Evolutionary conservation across 2,113 vertebrate genomes (phyloP).

Genomic region (Perognathus longimembris): DNA sequence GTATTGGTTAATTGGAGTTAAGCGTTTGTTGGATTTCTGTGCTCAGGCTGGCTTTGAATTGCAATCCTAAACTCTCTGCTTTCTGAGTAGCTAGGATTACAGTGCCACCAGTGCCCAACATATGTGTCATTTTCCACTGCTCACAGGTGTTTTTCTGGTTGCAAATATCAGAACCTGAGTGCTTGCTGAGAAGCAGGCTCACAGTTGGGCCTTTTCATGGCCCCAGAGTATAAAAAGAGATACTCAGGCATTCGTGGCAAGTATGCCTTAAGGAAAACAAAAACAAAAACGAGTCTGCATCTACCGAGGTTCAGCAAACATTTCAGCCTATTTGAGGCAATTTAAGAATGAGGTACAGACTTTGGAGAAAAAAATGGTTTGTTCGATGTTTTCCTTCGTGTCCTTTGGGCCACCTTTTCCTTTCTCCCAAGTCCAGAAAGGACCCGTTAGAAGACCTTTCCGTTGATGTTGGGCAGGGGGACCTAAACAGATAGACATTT

Average conservation of each 20-base stretch:
- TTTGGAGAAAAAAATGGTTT: not conserved
- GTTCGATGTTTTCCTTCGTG: not conserved
- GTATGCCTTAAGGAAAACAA: not conserved
- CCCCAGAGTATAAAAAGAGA: not conserved
- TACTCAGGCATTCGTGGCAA: not conserved
- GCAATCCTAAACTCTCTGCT: no score
- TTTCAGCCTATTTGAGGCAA: not conserved
- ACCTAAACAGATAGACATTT: not conserved
- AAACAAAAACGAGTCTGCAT: not conserved
- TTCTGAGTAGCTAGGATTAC: no score
- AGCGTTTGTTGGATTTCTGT: no score
- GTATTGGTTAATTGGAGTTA: no score
- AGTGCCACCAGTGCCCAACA: no score
- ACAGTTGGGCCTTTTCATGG: not conserved
- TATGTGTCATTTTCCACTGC: no score
- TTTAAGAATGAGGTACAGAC: not conserved
- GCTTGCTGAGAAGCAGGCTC: not conserved
- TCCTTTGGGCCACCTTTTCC: not conserved
- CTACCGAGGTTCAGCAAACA: not conserved
- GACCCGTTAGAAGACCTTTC: not conserved
- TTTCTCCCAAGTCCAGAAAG: not conserved
- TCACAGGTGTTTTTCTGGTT: not conserved
- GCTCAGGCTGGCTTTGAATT: no score
- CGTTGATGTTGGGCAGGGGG: not conserved
- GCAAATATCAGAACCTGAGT: not conserved